Conservation (phyloP, 2,888 invertebrate species). For the Drosophila acutilabella region DNA sequence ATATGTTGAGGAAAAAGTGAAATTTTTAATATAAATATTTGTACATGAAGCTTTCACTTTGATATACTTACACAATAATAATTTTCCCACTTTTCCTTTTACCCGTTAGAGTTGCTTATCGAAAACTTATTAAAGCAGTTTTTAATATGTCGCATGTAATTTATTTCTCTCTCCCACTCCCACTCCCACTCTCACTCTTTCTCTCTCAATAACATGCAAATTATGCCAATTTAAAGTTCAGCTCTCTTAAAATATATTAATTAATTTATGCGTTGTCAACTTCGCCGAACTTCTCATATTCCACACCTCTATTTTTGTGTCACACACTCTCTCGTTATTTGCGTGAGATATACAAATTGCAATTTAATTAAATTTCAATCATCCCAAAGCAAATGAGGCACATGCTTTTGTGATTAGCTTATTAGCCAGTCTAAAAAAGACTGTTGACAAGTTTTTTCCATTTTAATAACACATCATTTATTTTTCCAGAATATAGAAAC, state of each 20-base stretch:
- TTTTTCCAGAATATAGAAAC: no score
- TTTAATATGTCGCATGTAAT: constrained; percentile 48
- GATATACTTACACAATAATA: constrained; percentile 11
- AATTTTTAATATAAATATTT: constrained; percentile 75
- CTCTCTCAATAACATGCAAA: constrained; percentile 23
- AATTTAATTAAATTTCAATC: constrained; percentile 68
- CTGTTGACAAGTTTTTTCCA: background rate
- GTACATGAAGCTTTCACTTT: constrained; percentile 48
- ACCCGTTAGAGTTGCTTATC: constrained; percentile 10
- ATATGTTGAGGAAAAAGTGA: constrained; percentile 56
- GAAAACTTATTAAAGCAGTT: constrained; percentile 50
- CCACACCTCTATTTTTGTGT: background rate
- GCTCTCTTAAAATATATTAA: constrained; percentile 45
- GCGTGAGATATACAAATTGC: constrained; percentile 39
- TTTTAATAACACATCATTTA: no score
- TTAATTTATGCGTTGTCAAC: constrained; percentile 47
- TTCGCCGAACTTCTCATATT: constrained; percentile 23
- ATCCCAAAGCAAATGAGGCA: constrained; percentile 47
- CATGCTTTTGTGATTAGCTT: constrained; percentile 47
- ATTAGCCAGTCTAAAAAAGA: constrained; percentile 3
- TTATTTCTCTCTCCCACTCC: constrained; percentile 6
- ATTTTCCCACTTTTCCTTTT: background rate
- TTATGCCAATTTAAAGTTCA: constrained; percentile 31
- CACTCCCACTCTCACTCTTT: constrained; percentile 1
- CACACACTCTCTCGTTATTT: background rate